These are phyloP conservation scores for Bagarius yarrelli DNA, from an alignment of 2,113 vertebrate species.

Conservation along the genomic window DNA sequence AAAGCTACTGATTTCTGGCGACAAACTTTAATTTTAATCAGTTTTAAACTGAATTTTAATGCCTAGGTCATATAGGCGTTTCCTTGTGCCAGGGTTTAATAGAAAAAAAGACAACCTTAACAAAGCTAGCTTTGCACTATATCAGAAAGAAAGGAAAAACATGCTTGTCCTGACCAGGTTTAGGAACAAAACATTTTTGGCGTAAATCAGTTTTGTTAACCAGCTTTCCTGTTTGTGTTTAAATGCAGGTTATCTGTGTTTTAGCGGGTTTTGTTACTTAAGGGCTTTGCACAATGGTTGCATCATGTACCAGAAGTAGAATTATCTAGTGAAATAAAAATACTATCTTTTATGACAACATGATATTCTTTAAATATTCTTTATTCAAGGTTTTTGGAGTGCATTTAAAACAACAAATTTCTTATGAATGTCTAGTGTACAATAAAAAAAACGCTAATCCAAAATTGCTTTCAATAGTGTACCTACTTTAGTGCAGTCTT, in stretches of 20 bases:
- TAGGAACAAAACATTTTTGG: background rate
- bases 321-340: background rate
- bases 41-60: too few relatives aligned
- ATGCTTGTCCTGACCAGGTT: background rate
- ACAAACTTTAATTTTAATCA: background rate
- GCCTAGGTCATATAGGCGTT: background rate
- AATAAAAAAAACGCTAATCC: too few relatives aligned
- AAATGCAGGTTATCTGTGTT: background rate
- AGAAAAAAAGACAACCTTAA: background rate
- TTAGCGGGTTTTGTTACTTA: background rate
- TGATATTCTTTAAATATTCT: too few relatives aligned
- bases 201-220: too few relatives aligned
- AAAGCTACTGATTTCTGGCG: too few relatives aligned
- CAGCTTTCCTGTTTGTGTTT: background rate
- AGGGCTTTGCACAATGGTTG: background rate
- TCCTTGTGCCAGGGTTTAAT: background rate
- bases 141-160: background rate
- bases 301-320: background rate
- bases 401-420: background rate
- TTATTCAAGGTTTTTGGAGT: too few relatives aligned
- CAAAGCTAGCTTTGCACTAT: background rate
- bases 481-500: background rate
- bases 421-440: too few relatives aligned
- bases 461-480: background rate
- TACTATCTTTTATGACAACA: background rate